phyloP scores from a whole-genome alignment of 2,888 invertebrate species.

The Marasmarcha lunaedactyla region DNA sequence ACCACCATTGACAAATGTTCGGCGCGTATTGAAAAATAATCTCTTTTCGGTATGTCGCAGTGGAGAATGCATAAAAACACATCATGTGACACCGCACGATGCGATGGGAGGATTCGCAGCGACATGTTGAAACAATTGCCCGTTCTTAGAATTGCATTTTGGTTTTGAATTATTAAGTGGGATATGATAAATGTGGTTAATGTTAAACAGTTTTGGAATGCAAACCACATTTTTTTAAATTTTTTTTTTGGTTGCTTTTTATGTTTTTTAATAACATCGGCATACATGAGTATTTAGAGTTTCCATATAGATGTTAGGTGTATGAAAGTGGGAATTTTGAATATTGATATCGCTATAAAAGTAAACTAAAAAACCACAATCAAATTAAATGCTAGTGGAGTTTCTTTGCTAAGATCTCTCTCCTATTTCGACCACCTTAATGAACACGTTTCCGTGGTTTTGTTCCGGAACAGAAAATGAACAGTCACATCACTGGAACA shows the following conservation, averaged over 20 bases:
- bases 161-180: slow-evolving; percentile 4
- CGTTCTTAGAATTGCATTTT: slow-evolving; percentile 13
- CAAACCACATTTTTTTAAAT: background rate
- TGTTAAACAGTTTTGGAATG: background rate
- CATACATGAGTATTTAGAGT: no score
- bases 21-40: slow-evolving; percentile 46
- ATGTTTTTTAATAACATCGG: no score
- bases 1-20: slow-evolving; percentile 36
- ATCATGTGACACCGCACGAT: background rate
- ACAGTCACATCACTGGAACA: no score
- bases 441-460: no score
- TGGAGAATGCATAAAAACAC: slow-evolving; percentile 26
- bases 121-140: slow-evolving; percentile 13
- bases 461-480: no score
- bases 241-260: background rate
- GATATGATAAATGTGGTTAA: background rate
- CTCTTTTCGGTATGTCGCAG: slow-evolving; percentile 15
- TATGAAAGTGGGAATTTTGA: no score
- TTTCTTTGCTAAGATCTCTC: no score
- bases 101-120: background rate
- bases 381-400: no score
- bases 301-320: no score
- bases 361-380: no score
- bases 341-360: no score
- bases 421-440: no score